phyloP scores from a whole-genome alignment of 2,888 invertebrate species.

The Teinopalpus imperialis region DNA sequence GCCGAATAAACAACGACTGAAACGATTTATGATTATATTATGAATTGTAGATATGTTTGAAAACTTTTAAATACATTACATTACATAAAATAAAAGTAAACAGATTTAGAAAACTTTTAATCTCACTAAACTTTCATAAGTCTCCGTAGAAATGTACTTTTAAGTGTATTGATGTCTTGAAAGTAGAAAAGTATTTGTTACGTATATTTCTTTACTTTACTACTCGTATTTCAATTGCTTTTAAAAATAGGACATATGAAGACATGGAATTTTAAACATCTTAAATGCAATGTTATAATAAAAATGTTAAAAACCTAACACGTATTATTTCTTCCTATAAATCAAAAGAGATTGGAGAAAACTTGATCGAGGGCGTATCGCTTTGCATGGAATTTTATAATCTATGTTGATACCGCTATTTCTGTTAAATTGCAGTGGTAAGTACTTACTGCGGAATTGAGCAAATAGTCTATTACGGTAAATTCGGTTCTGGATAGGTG shows the following conservation, averaged over 20 bases:
- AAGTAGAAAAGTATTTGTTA: no score
- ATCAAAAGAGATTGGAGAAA: conserved; percentile 19
- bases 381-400: conserved; percentile 22
- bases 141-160: no score
- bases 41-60: conserved; percentile 3
- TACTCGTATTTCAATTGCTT: no score
- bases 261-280: no score
- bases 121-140: no score
- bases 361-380: conserved; percentile 17
- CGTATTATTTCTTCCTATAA: conserved; percentile 2
- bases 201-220: no score
- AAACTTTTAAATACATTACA: conserved; percentile 9
- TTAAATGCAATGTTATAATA: no score
- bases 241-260: no score
- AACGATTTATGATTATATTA: conserved; percentile 19
- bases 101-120: no score
- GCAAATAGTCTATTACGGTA: conserved; percentile 18
- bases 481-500: conserved; percentile 1
- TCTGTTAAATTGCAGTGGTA: conserved; percentile 13
- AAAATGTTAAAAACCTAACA: no score
- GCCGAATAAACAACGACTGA: conserved; percentile 12
- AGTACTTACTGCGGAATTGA: conserved; percentile 6
- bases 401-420: conserved; percentile 19
- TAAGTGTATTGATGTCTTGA: no score
- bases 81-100: conserved; percentile 13